Conservation (phyloP, 2,888 invertebrate species). For the Epicampocera succincta region DNA sequence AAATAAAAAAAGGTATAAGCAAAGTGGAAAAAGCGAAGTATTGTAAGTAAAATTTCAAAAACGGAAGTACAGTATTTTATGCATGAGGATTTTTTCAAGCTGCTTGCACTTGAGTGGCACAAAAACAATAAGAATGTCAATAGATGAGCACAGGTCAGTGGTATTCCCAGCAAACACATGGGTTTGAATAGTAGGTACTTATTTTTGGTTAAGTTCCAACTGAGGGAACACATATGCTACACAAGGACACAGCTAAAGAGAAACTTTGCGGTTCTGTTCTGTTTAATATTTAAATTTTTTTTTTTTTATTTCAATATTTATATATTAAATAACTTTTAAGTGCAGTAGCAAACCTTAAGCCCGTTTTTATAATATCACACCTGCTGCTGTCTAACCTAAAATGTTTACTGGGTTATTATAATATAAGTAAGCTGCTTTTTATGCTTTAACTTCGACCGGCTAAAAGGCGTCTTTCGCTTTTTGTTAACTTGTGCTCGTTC, state of each 20-base stretch:
- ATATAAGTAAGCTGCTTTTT: not conserved
- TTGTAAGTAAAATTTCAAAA: constrained; percentile 62
- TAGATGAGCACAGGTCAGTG: not conserved
- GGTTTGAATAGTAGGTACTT: no score
- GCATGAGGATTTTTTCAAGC: constrained; percentile 63
- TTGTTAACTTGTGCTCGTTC: not conserved
- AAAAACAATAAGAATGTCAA: constrained; percentile 7
- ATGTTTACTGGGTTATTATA: not conserved
- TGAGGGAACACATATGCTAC: no score
- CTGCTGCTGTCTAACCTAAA: not conserved
- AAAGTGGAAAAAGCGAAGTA: constrained; percentile 22
- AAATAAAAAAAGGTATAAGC: not conserved
- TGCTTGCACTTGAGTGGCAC: constrained; percentile 44
- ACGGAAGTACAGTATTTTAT: constrained; percentile 66
- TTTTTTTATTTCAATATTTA: no score
- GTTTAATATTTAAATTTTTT: no score
- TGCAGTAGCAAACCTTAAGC: no score
- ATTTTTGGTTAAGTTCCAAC: no score
- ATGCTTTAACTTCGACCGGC: constrained; percentile 23
- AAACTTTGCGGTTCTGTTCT: no score
- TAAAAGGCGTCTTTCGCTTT: constrained; percentile 58
- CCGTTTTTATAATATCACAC: no score
- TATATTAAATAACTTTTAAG: no score
- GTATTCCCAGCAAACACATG: not conserved
- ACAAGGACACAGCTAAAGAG: no score